Evolutionary conservation across 2,113 vertebrate species (phyloP).

Genomic region (Tyto alba): DNA sequence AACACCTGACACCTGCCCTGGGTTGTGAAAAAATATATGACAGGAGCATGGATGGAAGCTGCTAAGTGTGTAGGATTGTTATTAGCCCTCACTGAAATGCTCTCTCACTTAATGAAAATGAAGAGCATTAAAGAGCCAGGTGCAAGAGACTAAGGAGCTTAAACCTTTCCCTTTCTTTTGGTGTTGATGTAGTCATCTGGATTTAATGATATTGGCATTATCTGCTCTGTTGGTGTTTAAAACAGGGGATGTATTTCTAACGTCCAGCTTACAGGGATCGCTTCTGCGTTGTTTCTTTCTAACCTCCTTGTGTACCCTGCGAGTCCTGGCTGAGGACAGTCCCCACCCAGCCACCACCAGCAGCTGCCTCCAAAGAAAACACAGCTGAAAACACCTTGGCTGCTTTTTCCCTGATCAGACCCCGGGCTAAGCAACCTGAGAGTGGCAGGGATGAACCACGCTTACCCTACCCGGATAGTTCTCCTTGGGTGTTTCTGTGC

Average conservation of each 20-base stretch:
- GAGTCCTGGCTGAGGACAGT: neutral
- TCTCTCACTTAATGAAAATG: neutral
- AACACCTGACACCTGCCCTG: neutral
- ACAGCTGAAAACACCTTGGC: neutral
- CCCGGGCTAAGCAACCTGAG: neutral
- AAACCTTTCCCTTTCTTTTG: neutral
- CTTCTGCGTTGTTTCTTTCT: neutral
- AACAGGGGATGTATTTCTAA: neutral
- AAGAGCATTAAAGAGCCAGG: neutral
- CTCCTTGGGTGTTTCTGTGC: accelerated
- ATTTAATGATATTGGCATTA: neutral
- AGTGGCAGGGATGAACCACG: accelerated
- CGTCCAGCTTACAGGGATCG: neutral
- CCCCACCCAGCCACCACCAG: neutral
- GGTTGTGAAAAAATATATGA: neutral
- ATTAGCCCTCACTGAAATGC: neutral
- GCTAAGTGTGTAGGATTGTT: neutral
- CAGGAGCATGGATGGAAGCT: neutral
- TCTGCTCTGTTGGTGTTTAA: neutral
- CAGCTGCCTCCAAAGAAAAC: neutral
- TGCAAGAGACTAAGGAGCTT: neutral
- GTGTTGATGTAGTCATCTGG: neutral
- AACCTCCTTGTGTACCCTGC: neutral
- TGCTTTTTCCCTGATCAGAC: neutral
- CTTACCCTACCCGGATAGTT: neutral